Evolutionary conservation across 2,113 vertebrate species (phyloP), one percentile per base, ranked within the genome.

Genomic region (Nestor notabilis): DNA sequence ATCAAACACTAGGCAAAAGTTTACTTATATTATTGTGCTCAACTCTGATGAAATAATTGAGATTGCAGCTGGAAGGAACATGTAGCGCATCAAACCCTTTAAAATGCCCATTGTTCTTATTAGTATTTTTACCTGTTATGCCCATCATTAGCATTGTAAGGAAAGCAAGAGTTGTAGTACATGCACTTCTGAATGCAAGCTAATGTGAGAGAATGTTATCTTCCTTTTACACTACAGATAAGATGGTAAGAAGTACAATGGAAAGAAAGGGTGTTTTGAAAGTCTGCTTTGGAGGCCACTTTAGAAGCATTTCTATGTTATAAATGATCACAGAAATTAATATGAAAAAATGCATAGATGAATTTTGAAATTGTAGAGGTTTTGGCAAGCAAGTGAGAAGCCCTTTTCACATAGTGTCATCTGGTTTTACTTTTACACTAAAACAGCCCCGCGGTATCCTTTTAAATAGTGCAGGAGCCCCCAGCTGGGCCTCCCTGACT

Each of bases 391-490:
- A 47, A 80, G 63, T 10, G 39, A 91, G 84, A 92, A 95, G n/a
- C 58, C 41, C 46, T 94, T 89, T 85, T 83, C 79, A 94, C 71
- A 14, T 52, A 56, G 74, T 81, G 71, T 96, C 93, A 95, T 94
- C 95, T 97, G 95, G 9, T 97, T 97, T 90, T 86, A 91, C 82
- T 96, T 96, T 90, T 72, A 72, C 89, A 72, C 66, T 83, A 35
- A 50, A 94, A 17, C 84, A 88, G 81, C 88, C 49, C 71, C 65
- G 66, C 2, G 0, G 75, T 87, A 90, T 93, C 84, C 82, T 95
- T 87, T 95, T 43, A 93, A 85, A 88, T 49, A 66, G 66, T 39
- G 53, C 31, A 61, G 87, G 41, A 94, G 49, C 66, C 95, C 91
- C 92, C 78, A 69, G 74, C 85, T 87, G 96, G 87, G 92, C 96